Conservation (phyloP, 2,888 invertebrate species). For the Tetrapedia diversipes region DNA sequence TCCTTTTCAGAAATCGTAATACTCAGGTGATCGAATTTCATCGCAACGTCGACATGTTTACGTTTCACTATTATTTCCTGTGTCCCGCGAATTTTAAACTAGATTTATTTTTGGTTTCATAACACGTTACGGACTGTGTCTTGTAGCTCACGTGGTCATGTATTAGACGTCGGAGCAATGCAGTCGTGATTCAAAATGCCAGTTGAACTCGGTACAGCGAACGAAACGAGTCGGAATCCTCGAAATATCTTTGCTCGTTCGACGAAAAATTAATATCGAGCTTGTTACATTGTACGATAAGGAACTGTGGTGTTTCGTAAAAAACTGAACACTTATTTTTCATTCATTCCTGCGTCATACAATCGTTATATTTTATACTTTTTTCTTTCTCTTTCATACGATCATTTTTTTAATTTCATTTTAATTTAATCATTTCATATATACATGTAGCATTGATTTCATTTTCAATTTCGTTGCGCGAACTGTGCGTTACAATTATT, state of each 20-base stretch:
- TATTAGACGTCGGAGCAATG: conserved; percentile 9
- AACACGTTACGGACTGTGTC: conserved; percentile 1
- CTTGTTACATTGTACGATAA: neutral
- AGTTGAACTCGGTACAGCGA: conserved; percentile 22
- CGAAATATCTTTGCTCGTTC: neutral
- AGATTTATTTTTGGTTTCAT: conserved; percentile 36
- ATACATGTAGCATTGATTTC: too few species aligned
- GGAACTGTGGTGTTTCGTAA: neutral
- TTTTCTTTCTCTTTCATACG: too few species aligned
- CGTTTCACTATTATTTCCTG: neutral
- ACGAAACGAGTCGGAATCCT: conserved; percentile 34
- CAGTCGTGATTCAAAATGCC: conserved; percentile 23
- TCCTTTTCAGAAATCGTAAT: too few species aligned
- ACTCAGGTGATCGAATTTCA: too few species aligned
- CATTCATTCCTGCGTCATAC: neutral
- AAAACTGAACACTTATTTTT: neutral
- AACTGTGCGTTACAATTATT: too few species aligned
- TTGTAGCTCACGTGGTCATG: conserved; percentile 18
- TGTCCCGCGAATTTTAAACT: neutral
- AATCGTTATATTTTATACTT: neutral
- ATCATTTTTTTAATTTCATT: neutral
- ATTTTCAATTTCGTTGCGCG: too few species aligned
- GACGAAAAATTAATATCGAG: neutral
- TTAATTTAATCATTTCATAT: too few species aligned
- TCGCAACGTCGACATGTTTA: neutral